phyloP scores from a whole-genome alignment of 1,140 invertebrate genomes.

The Listronotus bonariensis region DNA sequence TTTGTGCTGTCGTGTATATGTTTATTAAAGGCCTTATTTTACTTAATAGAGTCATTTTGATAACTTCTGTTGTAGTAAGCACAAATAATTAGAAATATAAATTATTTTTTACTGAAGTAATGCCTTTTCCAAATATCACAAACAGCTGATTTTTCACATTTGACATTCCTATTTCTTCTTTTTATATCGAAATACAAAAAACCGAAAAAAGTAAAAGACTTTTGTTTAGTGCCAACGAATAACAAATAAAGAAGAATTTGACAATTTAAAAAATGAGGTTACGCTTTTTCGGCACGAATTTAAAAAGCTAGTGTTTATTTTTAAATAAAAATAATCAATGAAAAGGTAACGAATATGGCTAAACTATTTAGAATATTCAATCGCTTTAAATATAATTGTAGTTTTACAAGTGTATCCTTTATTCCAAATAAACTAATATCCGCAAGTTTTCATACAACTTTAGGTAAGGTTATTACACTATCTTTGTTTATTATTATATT shows the following conservation, averaged over 20 bases:
- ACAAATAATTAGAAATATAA: no score
- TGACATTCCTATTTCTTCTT: no score
- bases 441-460: slow-evolving; percentile 3
- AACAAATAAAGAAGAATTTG: no score
- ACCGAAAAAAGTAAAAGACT: no score
- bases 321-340: not conserved
- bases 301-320: not conserved
- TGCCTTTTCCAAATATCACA: no score
- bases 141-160: no score
- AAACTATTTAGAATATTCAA: slow-evolving; percentile 1
- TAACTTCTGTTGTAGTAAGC: not conserved
- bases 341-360: slow-evolving; percentile 6
- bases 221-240: no score
- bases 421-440: not conserved
- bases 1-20: not conserved
- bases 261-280: no score
- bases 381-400: slow-evolving; percentile 5
- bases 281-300: no score
- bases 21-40: slow-evolving; percentile 24
- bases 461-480: slow-evolving; percentile 2
- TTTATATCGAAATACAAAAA: no score
- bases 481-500: no score
- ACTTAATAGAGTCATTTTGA: slow-evolving; percentile 26
- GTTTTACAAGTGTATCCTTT: not conserved
- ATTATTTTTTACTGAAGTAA: no score